Evolutionary conservation across 2,113 vertebrate species (phyloP), one percentile per base, ranked within the genome.

Genomic region (Gopherus evgoodei): DNA sequence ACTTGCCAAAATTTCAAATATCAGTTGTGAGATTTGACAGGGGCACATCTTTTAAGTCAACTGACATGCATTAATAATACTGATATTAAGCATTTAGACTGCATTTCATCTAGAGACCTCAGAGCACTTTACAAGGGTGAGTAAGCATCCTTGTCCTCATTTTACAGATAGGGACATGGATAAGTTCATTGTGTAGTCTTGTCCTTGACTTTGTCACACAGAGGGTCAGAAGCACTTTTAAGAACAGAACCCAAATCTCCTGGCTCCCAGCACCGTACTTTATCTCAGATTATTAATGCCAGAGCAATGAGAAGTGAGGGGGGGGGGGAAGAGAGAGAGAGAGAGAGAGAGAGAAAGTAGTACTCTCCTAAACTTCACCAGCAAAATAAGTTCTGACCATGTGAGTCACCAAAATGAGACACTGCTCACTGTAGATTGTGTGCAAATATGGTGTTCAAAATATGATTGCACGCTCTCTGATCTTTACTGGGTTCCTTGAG

Each of bases 1-100:
- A 93, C 65, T 93, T 87, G 79, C 88, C 62, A 84, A 90, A 95
- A 95, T 89, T 86, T 91, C 80, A 82, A 89, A 89, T 90, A 78
- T 90, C 89, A 90, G 88, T 35, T 69, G 65, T 81, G 44, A 92
- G 57, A 47, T 90, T 86, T 84, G 81, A 95, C 88, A 25, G 56
- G 42, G 1, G 0, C 13, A 3, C 0, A 1, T 72, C 44, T 44
- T 88, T 56, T 31, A 93, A 91, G 84, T 89, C 88, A 3, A 14
- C 59, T 88, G 87, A 79, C 89, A 81, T 2, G 0, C 0, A 0
- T n/a, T 42, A 89, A 19, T 44, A 76, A 86, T 1, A 59, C 56
- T 49, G 90, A 92, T 91, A 91, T 2, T 81, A 0, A 17, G 53
- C 53, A 81, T 57, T 4, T 88, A 38, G 47, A 84, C 21, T 3